phyloP scores from a whole-genome alignment of 2,888 invertebrate species.

The Zygaena filipendulae region DNA sequence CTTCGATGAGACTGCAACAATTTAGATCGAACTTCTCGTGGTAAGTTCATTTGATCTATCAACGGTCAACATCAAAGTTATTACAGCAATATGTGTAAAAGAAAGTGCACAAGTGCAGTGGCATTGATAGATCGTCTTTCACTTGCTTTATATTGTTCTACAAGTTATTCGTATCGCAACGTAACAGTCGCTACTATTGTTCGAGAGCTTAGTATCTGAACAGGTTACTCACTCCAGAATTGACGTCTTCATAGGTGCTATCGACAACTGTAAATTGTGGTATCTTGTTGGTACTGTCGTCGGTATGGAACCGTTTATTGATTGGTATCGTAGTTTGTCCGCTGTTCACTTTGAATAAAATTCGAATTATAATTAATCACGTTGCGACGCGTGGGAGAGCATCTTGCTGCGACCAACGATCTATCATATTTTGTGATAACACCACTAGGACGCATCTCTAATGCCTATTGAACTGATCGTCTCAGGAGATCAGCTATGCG shows the following conservation, averaged over 20 bases:
- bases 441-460: constrained; percentile 58
- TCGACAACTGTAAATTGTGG: constrained; percentile 62
- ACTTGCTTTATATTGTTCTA: constrained; percentile 30
- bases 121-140: constrained; percentile 26
- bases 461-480: constrained; percentile 51
- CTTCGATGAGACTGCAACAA: too few species aligned
- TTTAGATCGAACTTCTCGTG: too few species aligned
- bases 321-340: constrained; percentile 67
- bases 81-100: too few species aligned
- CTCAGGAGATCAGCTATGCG: constrained; percentile 24
- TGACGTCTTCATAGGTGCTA: constrained; percentile 63
- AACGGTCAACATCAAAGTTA: too few species aligned
- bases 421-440: constrained; percentile 70
- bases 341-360: constrained; percentile 69
- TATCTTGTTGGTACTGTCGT: constrained; percentile 56
- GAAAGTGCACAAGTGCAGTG: too few species aligned
- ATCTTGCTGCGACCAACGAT: constrained; percentile 54
- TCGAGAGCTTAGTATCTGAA: constrained; percentile 40
- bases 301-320: constrained; percentile 68
- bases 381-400: constrained; percentile 62
- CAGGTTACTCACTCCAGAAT: constrained; percentile 41
- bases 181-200: constrained; percentile 52
- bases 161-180: constrained; percentile 38
- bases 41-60: too few species aligned
- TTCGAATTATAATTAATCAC: constrained; percentile 70